Evolutionary conservation across 2,797 vertebrate species (phyloP).

Genomic region (Tenualosa thibaudeaui): DNA sequence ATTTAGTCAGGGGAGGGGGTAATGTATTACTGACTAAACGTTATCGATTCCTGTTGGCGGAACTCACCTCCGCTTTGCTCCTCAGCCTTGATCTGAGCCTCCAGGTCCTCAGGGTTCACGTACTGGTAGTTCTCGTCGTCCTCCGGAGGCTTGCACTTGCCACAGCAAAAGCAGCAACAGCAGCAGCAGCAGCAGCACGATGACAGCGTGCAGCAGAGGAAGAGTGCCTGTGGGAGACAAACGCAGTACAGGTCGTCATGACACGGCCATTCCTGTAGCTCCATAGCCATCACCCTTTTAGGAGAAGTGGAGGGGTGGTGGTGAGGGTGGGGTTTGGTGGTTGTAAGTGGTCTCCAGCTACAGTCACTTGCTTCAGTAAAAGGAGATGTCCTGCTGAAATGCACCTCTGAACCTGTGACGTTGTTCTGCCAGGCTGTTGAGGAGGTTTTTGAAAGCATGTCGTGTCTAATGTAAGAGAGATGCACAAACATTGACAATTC

Average conservation of each 20-base stretch:
- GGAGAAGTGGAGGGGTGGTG: no score
- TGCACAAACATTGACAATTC: neutral
- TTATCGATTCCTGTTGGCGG: neutral
- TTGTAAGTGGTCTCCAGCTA: neutral
- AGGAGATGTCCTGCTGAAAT: neutral
- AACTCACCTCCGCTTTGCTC: neutral
- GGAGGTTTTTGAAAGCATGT: neutral
- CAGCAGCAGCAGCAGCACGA: slow-evolving; percentile 91
- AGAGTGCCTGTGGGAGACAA: slow-evolving; percentile 69
- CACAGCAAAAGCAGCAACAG: slow-evolving; percentile 91
- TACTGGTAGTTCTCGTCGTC: slow-evolving; percentile 81
- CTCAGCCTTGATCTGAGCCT: slow-evolving; percentile 76
- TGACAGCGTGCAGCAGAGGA: slow-evolving; percentile 77
- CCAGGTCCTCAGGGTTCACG: slow-evolving; percentile 83
- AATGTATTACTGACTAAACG: neutral
- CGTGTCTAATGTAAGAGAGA: neutral
- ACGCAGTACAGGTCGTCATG: slow-evolving; percentile 25
- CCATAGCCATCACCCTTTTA: neutral
- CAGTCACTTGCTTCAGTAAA: neutral
- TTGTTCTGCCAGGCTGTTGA: neutral
- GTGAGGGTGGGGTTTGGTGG: no score
- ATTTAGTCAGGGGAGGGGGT: neutral
- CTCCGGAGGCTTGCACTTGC: slow-evolving; percentile 78
- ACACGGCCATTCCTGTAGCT: neutral
- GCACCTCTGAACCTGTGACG: neutral